Percentiles rank a stretch among this genome's conserved stretches.
Conservation (phyloP, 2,113 vertebrate genomes). For the Dicerorhinus sumatrensis region DNA sequence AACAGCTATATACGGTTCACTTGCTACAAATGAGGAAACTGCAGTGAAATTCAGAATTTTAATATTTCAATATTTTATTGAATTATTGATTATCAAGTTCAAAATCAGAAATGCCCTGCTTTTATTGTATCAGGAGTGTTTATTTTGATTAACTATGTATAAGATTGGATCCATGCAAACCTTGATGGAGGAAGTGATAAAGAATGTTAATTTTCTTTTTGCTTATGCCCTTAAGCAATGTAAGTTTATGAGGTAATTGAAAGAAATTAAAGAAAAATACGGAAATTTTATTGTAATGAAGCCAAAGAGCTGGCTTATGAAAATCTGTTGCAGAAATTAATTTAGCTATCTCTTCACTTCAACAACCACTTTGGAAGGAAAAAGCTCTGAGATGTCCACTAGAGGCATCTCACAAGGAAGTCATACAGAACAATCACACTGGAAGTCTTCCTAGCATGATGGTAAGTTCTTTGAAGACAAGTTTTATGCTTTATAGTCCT, state of each 20-base stretch:
- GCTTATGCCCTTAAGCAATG: background rate
- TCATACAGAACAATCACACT: background rate
- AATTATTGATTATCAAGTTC: constrained; percentile 7
- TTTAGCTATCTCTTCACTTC: background rate
- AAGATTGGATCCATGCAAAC: background rate
- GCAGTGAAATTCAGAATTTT: background rate
- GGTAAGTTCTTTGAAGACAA: background rate
- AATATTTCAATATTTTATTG: background rate
- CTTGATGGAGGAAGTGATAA: background rate
- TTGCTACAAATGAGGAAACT: background rate
- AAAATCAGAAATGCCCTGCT: background rate
- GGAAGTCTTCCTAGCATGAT: background rate
- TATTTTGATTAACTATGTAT: constrained; percentile 36
- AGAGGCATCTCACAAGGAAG: background rate
- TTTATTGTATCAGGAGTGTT: background rate
- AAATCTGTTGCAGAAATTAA: constrained; percentile 39
- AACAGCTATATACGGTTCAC: background rate
- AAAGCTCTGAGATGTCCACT: background rate
- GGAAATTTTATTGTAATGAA: constrained; percentile 48
- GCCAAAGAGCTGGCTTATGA: background rate
- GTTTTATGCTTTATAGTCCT: background rate
- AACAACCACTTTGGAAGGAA: background rate
- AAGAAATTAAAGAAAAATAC: constrained; percentile 51
- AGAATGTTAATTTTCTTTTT: constrained; percentile 38
- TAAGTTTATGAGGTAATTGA: constrained; percentile 51